Evolutionary conservation across 2,888 invertebrate species (phyloP).

Genomic region (Conchocele bisecta): DNA sequence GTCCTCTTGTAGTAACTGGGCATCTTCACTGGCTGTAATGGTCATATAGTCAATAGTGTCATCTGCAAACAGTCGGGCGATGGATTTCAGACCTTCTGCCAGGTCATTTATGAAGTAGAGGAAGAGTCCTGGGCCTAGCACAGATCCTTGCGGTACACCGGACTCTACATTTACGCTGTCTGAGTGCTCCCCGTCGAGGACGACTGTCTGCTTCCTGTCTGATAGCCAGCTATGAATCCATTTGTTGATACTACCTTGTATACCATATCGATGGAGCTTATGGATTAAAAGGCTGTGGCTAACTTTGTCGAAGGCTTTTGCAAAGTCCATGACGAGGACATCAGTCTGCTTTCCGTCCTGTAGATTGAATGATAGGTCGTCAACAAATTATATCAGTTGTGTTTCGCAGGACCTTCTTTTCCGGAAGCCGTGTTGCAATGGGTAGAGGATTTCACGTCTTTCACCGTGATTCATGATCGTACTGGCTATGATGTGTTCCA

Average conservation of each 20-base stretch:
- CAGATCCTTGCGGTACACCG: conserved; percentile 17
- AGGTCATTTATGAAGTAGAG: conserved; percentile 24
- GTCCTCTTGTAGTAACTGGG: conserved; percentile 7
- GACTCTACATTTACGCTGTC: conserved; percentile 10
- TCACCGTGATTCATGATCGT: neutral
- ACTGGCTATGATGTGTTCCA: conserved; percentile 10
- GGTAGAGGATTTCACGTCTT: neutral
- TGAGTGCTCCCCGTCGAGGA: conserved; percentile 23
- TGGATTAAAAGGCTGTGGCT: conserved; percentile 5
- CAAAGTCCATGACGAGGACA: conserved; percentile 4
- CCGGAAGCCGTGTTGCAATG: conserved; percentile 6
- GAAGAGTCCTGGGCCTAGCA: conserved; percentile 16
- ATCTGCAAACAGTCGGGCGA: conserved; percentile 12
- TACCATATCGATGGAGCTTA: conserved; percentile 28
- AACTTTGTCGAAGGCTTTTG: conserved; percentile 38
- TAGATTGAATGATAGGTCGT: neutral
- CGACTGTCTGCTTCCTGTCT: conserved; percentile 21
- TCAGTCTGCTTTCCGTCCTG: conserved; percentile 5
- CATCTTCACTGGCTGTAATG: conserved; percentile 3
- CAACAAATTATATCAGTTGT: conserved; percentile 1
- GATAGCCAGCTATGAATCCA: conserved; percentile 21
- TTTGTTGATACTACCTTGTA: conserved; percentile 3
- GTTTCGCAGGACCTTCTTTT: conserved; percentile 2
- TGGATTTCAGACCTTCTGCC: neutral
- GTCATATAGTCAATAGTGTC: conserved; percentile 22